phyloP scores from a whole-genome alignment of 2,888 invertebrate genomes.

The Drosophila atroscutellata region DNA sequence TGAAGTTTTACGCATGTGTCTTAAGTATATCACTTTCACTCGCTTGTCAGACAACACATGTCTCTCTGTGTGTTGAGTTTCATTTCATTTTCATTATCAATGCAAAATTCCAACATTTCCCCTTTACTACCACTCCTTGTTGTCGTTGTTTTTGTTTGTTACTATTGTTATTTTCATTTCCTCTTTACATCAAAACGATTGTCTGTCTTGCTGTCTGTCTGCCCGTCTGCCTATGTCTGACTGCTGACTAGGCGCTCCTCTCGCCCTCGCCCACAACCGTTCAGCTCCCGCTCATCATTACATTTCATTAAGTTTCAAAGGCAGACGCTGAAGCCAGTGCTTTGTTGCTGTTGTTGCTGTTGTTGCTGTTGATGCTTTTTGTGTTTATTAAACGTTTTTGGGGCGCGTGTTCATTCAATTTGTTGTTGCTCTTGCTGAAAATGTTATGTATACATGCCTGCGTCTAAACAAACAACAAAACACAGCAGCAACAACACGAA shows the following conservation, averaged over 20 bases:
- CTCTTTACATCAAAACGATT: constrained; percentile 63
- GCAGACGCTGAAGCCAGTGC: constrained; percentile 30
- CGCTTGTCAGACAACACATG: neutral
- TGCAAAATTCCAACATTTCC: constrained; percentile 43
- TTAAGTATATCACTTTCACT: constrained; percentile 9
- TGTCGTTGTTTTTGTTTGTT: constrained; percentile 21
- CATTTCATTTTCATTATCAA: constrained; percentile 49
- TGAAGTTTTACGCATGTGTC: constrained; percentile 36
- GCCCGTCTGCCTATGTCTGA: constrained; percentile 43
- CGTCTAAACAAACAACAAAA: constrained; percentile 73
- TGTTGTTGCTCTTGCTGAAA: constrained; percentile 62
- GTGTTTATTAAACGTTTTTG: constrained; percentile 81
- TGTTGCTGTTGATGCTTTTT: constrained; percentile 59
- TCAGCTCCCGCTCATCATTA: constrained; percentile 61
- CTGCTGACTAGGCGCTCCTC: constrained; percentile 44
- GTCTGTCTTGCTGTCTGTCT: constrained; percentile 40
- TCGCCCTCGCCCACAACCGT: neutral
- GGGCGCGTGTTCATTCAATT: constrained; percentile 82
- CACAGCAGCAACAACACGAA: constrained; percentile 37
- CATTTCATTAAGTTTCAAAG: constrained; percentile 78
- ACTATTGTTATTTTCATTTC: constrained; percentile 65
- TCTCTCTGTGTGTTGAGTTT: constrained; percentile 29
- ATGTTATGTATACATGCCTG: constrained; percentile 80
- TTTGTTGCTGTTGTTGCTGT: constrained; percentile 1
- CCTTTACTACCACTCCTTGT: constrained; percentile 27